A percentile compares a stretch with the other conserved stretches of the same genome.
These are phyloP conservation scores for Microplitis mediator DNA, from an alignment of 1,140 invertebrate genomes.

Conservation along the genomic window DNA sequence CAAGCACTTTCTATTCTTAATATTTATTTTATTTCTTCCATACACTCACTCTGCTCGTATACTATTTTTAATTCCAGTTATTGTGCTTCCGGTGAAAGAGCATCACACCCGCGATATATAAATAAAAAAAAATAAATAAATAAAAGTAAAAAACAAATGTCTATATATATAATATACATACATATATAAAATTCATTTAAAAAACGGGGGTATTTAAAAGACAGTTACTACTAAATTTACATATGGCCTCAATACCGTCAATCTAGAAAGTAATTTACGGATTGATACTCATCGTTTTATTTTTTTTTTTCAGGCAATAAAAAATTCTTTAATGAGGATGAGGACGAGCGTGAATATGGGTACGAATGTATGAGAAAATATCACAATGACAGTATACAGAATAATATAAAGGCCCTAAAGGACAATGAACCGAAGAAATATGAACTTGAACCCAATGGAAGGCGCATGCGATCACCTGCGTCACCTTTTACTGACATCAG, in stretches of 20 bases:
- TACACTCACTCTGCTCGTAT: not conserved
- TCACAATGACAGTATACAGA: too few relatives aligned
- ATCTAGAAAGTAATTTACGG: conserved; percentile 13
- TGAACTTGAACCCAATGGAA: conserved; percentile 44
- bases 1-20: not conserved
- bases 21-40: not conserved
- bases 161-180: too few relatives aligned
- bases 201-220: not conserved
- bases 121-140: not conserved
- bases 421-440: conserved; percentile 45
- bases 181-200: too few relatives aligned
- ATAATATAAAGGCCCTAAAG: conserved; percentile 13
- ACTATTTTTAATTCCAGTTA: not conserved
- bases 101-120: not conserved
- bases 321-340: too few relatives aligned
- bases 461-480: conserved; percentile 43
- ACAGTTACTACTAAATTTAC: not conserved
- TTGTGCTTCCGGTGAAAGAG: conserved; percentile 6
- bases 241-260: conserved; percentile 4
- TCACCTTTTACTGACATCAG: conserved; percentile 29
- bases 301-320: too few relatives aligned
- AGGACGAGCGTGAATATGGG: too few relatives aligned
- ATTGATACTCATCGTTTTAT: not conserved
- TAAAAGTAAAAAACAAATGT: not conserved
- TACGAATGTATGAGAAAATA: too few relatives aligned